A percentile compares a stretch with the other conserved stretches of the same genome.
Conservation (phyloP, 2,113 vertebrate species). For the Pseudopodoces humilis region DNA sequence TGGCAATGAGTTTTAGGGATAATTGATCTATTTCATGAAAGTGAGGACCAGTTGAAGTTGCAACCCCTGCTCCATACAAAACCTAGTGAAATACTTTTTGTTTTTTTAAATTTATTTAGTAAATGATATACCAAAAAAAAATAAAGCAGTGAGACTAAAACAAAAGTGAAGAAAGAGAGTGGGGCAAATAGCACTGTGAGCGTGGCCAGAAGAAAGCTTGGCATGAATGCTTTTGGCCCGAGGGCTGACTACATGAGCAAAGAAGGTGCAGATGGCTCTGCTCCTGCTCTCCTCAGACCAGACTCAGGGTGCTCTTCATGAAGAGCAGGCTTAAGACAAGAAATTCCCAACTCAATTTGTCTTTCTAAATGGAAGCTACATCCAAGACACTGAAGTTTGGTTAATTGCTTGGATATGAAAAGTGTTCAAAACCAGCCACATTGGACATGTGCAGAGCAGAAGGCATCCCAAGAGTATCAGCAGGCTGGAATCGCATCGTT, state of each 20-base stretch:
- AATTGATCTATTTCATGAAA: not conserved
- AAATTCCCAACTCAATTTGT: not conserved
- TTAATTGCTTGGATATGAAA: not conserved
- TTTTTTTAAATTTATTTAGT: not conserved
- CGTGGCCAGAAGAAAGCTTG: not conserved
- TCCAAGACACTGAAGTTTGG: not conserved
- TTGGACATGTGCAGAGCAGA: not conserved
- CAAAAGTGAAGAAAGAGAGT: not conserved
- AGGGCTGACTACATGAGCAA: not conserved
- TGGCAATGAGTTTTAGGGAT: not conserved
- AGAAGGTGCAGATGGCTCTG: not conserved
- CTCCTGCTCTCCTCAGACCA: not conserved
- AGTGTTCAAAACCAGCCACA: not conserved
- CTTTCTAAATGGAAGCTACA: not conserved
- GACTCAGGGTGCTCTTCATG: accelerated
- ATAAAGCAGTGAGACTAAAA: not conserved
- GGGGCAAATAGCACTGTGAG: not conserved
- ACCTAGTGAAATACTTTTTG: not conserved
- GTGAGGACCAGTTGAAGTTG: not conserved
- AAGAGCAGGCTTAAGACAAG: not conserved
- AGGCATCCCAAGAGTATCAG: not conserved
- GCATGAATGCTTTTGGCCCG: not conserved
- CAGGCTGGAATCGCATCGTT: not conserved
- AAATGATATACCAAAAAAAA: not conserved
- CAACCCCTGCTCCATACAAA: not conserved